Percentiles rank a stretch among this genome's conserved stretches.
phyloP scores from a whole-genome alignment of 2,113 vertebrate genomes.

The Melanostigma gelatinosum region DNA sequence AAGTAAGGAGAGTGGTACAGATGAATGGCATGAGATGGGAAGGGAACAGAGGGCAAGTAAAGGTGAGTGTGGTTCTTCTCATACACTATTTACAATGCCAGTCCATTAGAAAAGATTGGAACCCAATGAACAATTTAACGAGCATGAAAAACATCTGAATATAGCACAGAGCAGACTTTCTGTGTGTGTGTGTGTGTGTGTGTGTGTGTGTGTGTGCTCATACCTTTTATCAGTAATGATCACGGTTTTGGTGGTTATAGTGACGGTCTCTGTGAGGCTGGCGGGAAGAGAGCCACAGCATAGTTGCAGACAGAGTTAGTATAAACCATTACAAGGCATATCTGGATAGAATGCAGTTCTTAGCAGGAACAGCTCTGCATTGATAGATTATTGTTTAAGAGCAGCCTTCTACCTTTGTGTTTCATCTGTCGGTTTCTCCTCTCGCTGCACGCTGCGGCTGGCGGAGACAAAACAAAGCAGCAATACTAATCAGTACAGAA shows the following conservation, averaged over 20 bases:
- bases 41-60: conserved; percentile 56
- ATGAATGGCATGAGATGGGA: conserved; percentile 41
- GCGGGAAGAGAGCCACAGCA: conserved; percentile 28
- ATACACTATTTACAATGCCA: conserved; percentile 71
- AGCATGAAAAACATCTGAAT: conserved; percentile 55
- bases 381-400: conserved; percentile 72
- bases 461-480: conserved; percentile 69
- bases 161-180: conserved; percentile 22
- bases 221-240: conserved; percentile 66
- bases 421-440: conserved; percentile 60
- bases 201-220: conserved; percentile 1
- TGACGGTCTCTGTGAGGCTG: conserved; percentile 66
- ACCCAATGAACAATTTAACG: conserved; percentile 58
- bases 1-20: conserved; percentile 4
- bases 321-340: conserved; percentile 49
- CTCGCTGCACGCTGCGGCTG: conserved; percentile 50
- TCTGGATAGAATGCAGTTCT: conserved; percentile 53
- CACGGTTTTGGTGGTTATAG: conserved; percentile 65
- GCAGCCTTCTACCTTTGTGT: conserved; percentile 67
- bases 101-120: conserved; percentile 53
- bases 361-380: conserved; percentile 48
- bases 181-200: background rate
- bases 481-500: conserved; percentile 71
- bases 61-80: conserved; percentile 69
- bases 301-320: conserved; percentile 44